Base-by-base conservation (phyloP, 2,888 invertebrate species). In the Athripsodes cinereus region DNA sequence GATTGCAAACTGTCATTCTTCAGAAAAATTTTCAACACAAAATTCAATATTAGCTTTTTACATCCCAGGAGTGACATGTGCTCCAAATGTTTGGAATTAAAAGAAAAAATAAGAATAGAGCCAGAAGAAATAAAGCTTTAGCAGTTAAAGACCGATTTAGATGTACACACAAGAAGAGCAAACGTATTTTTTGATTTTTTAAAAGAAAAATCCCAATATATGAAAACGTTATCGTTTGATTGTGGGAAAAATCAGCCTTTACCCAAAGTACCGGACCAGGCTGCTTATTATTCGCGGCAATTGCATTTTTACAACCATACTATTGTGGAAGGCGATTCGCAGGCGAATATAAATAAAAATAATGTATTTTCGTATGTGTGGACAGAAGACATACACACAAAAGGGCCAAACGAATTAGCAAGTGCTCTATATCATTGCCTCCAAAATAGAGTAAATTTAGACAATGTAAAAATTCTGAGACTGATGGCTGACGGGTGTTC, bases 231-330 rank as follows among this genome's bases (percentile, higher is more conserved):
- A 35, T 66, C 65, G n/a, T 68, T 69, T 51, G 68, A 68, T 57
- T 67, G 65, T 52, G 65, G 67, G 61, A 65, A 65, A 59, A 66
- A 66, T 50, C 40, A 65, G 47, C 53, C 62, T 5, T 55, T 68
- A 34, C 69, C 67, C 13, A 67, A 67, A 54, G 60, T 69, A 18
- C 69, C 69, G 1, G 69, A 70, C 56, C 69, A 70, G 61, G 55
- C n/a, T n/a, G n/a, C n/a, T n/a, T n/a, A n/a, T n/a, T n/a, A n/a
- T n/a, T n/a, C n/a, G n/a, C n/a, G n/a, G 10, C 70, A 71, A 57
- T 52, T 71, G n/a, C 69, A 70, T 59, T 53, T 63, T 6, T 70
- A 69, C 56, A 71, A 71, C 60, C 68, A 47, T 13, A 47, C 20
- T 20, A 47, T 47, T 19, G 20, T 19, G 6, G 20, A 47, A 19